These are phyloP conservation scores for Anabas testudineus DNA, from an alignment of 2,797 vertebrate genomes.

Conservation along the genomic window DNA sequence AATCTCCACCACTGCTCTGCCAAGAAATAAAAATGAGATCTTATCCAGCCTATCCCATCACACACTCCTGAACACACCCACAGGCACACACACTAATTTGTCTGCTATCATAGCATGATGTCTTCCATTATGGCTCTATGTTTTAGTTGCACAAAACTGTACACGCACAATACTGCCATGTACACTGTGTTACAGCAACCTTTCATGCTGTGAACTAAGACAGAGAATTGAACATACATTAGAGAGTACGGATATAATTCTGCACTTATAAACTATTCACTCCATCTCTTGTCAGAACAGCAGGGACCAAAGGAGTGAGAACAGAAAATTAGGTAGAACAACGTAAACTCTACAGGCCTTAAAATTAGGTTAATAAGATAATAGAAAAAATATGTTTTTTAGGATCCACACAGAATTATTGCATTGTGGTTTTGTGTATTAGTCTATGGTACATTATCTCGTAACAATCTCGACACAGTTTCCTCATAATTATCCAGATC, in stretches of 20 bases:
- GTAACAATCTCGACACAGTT: no score
- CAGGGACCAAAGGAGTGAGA: not conserved
- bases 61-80: slow-evolving; percentile 3
- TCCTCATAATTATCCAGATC: no score
- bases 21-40: slow-evolving; percentile 60
- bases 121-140: slow-evolving; percentile 25
- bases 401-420: no score
- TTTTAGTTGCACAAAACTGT: slow-evolving; percentile 15
- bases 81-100: slow-evolving; percentile 3
- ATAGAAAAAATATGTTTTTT: no score
- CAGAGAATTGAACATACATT: slow-evolving; percentile 1
- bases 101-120: slow-evolving; percentile 11
- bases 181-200: not conserved
- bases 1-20: slow-evolving; percentile 36
- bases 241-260: not conserved
- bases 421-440: no score
- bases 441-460: no score
- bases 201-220: not conserved
- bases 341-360: not conserved
- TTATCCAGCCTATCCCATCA: slow-evolving; percentile 49
- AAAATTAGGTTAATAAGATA: no score
- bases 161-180: not conserved
- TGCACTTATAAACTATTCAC: not conserved
- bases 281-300: not conserved
- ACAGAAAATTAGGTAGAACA: not conserved